Conservation (phyloP, 2,797 vertebrate genomes). For the Myripristis jacobus region DNA sequence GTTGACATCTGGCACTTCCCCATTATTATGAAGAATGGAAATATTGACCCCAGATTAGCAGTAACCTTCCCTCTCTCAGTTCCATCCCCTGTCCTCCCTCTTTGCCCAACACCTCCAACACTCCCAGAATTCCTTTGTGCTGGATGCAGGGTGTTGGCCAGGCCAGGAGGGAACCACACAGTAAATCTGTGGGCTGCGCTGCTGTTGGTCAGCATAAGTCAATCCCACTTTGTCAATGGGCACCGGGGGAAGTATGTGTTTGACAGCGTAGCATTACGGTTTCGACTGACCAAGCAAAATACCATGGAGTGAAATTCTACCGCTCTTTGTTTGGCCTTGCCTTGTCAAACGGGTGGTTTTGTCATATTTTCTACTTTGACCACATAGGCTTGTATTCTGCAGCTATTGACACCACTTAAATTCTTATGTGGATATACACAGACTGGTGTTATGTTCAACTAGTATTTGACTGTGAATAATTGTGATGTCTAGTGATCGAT, state of each 20-base stretch:
- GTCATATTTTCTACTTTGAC: slow-evolving; percentile 59
- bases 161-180: slow-evolving; percentile 46
- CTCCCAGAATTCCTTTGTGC: slow-evolving; percentile 45
- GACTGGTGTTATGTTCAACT: slow-evolving; percentile 50
- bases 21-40: background rate
- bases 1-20: slow-evolving; percentile 6
- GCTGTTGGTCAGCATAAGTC: slow-evolving; percentile 51
- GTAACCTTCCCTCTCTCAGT: background rate
- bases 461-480: slow-evolving; percentile 53
- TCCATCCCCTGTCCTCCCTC: background rate
- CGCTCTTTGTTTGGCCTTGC: slow-evolving; percentile 75
- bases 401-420: slow-evolving; percentile 53
- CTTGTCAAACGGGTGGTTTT: slow-evolving; percentile 61
- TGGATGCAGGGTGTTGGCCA: slow-evolving; percentile 43
- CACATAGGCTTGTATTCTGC: slow-evolving; percentile 56
- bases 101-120: slow-evolving; percentile 19
- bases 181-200: slow-evolving; percentile 51
- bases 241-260: slow-evolving; percentile 50
- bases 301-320: slow-evolving; percentile 55
- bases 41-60: background rate
- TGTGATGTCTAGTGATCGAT: slow-evolving; percentile 37
- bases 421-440: slow-evolving; percentile 26
- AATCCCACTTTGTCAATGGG: slow-evolving; percentile 45
- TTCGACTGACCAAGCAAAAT: slow-evolving; percentile 62
- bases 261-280: slow-evolving; percentile 66